Conservation (phyloP, 1,140 invertebrate genomes). For the Trichonephila inaurata region DNA sequence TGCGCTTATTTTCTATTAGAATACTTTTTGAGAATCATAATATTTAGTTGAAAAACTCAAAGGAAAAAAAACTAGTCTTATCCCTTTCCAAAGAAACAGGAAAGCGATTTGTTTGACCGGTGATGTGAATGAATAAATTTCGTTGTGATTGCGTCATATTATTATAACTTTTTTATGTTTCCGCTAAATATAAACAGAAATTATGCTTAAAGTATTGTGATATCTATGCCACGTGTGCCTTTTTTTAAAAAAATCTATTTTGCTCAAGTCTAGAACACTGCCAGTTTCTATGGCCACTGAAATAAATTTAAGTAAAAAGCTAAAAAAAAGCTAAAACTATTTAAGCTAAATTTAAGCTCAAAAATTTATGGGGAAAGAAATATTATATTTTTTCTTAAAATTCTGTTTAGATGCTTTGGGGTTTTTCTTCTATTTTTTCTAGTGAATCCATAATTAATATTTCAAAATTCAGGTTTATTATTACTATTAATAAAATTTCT, state of each 20-base stretch:
- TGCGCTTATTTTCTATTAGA: not conserved
- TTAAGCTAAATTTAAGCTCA: too few species aligned
- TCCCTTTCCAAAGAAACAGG: conserved; percentile 10
- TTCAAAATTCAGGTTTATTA: not conserved
- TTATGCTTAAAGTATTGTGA: conserved; percentile 59
- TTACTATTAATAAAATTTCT: not conserved
- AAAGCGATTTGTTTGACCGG: conserved; percentile 26
- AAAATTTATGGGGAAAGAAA: not conserved
- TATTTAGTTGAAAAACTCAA: conserved; percentile 18
- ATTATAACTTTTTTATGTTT: not conserved
- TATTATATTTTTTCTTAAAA: not conserved
- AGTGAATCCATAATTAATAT: not conserved
- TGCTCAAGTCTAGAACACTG: conserved; percentile 73
- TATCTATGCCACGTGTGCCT: conserved; percentile 56
- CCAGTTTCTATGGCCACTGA: conserved; percentile 15
- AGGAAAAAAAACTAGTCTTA: conserved; percentile 43
- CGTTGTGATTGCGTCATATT: conserved; percentile 55
- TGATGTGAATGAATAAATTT: conserved; percentile 11
- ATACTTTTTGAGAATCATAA: not conserved
- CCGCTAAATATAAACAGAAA: not conserved
- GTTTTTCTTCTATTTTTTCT: not conserved
- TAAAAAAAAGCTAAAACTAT: too few species aligned
- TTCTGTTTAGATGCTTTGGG: not conserved
- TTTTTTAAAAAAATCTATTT: not conserved
- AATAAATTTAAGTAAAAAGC: too few species aligned